Percentiles rank a stretch among this genome's conserved stretches.
These are phyloP conservation scores for Cecropterus lyciades DNA, from an alignment of 1,140 invertebrate genomes.

Conservation along the genomic window DNA sequence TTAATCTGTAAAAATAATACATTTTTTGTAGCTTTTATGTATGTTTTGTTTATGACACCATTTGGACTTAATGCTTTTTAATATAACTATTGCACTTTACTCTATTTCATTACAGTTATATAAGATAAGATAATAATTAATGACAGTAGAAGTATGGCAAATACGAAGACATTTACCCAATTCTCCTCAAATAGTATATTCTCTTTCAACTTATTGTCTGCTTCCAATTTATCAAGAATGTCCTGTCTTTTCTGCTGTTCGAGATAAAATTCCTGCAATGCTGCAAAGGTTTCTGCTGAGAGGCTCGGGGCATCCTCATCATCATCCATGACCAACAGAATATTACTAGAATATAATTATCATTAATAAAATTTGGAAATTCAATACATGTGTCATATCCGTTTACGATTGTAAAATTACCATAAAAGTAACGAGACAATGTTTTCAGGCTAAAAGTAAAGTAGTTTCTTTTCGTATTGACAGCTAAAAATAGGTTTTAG, in stretches of 20 bases:
- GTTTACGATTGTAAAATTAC: constrained; percentile 1
- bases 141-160: no score
- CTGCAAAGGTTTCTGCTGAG: constrained; percentile 89
- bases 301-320: constrained; percentile 89
- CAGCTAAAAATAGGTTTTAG: constrained; percentile 70
- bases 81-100: no score
- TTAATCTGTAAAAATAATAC: no score
- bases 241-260: constrained; percentile 88
- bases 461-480: constrained; percentile 40
- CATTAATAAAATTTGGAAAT: no score
- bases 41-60: no score
- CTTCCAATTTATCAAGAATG: constrained; percentile 74
- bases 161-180: no score
- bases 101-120: no score
- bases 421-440: constrained; percentile 19
- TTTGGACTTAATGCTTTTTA: no score
- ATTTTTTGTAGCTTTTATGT: no score
- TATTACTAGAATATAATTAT: no score
- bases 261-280: constrained; percentile 92
- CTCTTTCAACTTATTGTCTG: constrained; percentile 77
- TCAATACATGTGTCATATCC: not conserved
- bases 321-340: constrained; percentile 56
- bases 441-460: constrained; percentile 16
- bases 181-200: constrained; percentile 90
- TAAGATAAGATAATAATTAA: no score